A percentile compares a stretch with the other conserved stretches of the same genome.
Conservation (phyloP, 2,113 vertebrate species). For the Cettia cetti region DNA sequence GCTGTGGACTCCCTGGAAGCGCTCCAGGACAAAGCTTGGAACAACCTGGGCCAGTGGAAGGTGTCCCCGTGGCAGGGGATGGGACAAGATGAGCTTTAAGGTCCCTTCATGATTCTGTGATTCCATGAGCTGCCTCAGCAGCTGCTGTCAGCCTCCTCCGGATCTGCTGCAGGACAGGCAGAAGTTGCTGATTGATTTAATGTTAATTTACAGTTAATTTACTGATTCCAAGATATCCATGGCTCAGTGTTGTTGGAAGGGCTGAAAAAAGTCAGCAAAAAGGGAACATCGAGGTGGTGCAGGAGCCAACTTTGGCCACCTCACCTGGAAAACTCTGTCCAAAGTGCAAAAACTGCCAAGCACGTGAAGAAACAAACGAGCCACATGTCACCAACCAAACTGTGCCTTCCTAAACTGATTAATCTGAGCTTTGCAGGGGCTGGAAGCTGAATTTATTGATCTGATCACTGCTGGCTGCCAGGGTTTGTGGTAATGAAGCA, state of each 20-base stretch:
- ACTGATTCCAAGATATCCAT: rapidly evolving
- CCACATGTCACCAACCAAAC: rapidly evolving
- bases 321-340: neutral
- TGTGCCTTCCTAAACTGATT: neutral
- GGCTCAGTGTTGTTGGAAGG: neutral
- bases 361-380: neutral
- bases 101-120: neutral
- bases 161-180: neutral
- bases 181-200: neutral
- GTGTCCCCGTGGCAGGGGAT: neutral
- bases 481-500: neutral
- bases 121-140: neutral
- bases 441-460: neutral
- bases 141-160: neutral
- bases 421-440: neutral
- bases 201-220: neutral
- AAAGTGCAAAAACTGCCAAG: neutral
- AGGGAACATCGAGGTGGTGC: neutral
- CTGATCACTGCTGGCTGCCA: neutral
- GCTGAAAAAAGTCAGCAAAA: neutral
- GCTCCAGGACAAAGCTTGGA: neutral
- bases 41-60: rapidly evolving
- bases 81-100: neutral
- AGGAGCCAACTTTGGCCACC: neutral
- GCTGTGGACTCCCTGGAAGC: neutral